These are phyloP conservation scores for Halictus quadricinctus DNA, from an alignment of 2,888 invertebrate genomes.

Conservation along the genomic window DNA sequence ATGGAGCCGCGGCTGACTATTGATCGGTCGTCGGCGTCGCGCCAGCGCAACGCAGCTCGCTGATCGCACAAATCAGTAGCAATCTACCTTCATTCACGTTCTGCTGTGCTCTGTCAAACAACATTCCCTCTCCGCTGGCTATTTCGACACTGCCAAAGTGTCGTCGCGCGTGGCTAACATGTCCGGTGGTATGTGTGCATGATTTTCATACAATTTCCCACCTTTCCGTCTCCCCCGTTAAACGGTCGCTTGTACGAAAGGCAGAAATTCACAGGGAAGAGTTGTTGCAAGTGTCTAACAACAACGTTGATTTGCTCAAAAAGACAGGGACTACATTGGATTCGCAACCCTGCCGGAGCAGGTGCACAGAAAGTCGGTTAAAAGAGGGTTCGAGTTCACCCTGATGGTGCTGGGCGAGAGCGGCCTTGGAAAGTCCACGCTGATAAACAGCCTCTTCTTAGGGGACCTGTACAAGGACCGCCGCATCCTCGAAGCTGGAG, in stretches of 20 bases:
- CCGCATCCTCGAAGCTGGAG: slow-evolving; percentile 88
- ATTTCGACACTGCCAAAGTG: slow-evolving; percentile 42
- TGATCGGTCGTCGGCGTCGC: slow-evolving; percentile 65
- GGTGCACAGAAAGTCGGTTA: slow-evolving; percentile 97
- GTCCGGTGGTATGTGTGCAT: slow-evolving; percentile 77
- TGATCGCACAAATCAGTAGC: slow-evolving; percentile 45
- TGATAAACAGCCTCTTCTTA: slow-evolving; percentile 96
- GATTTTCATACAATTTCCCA: background rate
- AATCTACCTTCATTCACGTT: slow-evolving; percentile 55
- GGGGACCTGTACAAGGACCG: slow-evolving; percentile 96
- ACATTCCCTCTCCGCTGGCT: slow-evolving; percentile 18
- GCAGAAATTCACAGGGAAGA: background rate
- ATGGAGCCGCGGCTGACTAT: slow-evolving; percentile 30
- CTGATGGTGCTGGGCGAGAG: slow-evolving; percentile 98
- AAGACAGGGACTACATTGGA: slow-evolving; percentile 88
- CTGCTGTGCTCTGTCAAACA: slow-evolving; percentile 35
- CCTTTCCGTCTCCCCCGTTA: background rate
- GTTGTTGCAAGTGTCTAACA: background rate
- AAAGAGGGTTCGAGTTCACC: slow-evolving; percentile 98
- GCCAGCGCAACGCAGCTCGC: slow-evolving; percentile 68
- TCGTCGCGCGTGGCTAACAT: slow-evolving; percentile 67
- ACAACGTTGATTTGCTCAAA: slow-evolving; percentile 31
- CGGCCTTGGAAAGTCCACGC: slow-evolving; percentile 96
- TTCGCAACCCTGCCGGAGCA: slow-evolving; percentile 98
- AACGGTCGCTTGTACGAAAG: background rate